Evolutionary conservation across 2,888 invertebrate species (phyloP), one percentile per base, ranked within the genome.

Genomic region (Drosophila helvetica): DNA sequence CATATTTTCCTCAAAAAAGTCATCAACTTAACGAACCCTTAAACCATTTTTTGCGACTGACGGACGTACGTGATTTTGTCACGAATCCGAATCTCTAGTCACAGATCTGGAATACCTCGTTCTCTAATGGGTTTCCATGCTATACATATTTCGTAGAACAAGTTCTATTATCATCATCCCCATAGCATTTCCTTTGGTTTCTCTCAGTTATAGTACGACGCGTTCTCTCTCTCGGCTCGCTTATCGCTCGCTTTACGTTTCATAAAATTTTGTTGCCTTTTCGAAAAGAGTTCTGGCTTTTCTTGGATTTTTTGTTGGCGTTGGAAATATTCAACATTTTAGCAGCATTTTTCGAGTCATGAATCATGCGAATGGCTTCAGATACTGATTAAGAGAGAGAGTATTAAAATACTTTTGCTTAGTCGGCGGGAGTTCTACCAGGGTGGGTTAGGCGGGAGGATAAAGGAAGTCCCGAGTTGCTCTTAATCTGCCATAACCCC

Each of bases 211-310:
- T 38, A n/a, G 38, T n/a, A 38, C 38, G 15, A 38, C 38, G 15
- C 38, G 38, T n/a, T 30, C 4, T 47, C 17, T 33, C 43, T 42
- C 65, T 48, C 50, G 58, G 68, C 63, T 48, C 48, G 70, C 83
- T 86, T 89, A 86, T 90, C 90, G 86, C 85, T 77, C 84, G 89
- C 88, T 89, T 90, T 88, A 90, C 90, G 89, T 90, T 89, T 90
- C 90, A 90, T 90, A 90, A 90, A 90, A 90, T 89, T 89, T 86
- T 68, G 85, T 85, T 69, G 57, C 64, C 85, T 70, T 59, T 75
- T 22, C 30, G 18, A 68, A 72, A 81, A 81, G 67, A 70, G 68
- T 85, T 78, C 74, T 71, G 27, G 57, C 64, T 69, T 78, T 75
- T 33, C 33, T 33, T 33, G 33, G 33, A 15, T 33, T 12, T n/a